Base-by-base conservation (phyloP, 2,113 vertebrate species). In the Philantomba maxwellii region DNA sequence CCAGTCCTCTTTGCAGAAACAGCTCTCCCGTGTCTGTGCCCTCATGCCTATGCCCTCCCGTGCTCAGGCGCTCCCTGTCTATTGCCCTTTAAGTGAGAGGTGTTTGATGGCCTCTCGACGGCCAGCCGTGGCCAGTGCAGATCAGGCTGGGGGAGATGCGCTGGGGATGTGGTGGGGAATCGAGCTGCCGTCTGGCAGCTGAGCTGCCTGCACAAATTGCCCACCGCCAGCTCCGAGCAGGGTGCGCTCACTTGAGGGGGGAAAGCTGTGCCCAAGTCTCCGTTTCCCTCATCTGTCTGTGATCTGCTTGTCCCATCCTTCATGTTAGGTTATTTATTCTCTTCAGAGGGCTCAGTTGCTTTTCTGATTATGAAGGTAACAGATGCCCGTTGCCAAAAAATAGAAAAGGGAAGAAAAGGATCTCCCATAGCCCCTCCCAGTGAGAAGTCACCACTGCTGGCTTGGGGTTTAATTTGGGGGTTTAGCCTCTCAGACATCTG, bases 41-140 rank as follows among this genome's bases (percentile, higher is more conserved):
- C 33, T 25, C 43, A 0, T 73, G 33, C 33, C 39, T 33, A 11
- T 43, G 58, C 70, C 51, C 51, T 28, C 49, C 0, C 26, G 12
- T 28, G 30, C 58, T 64, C 66, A 57, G 84, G 47, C 15, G 7
- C 57, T 83, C 43, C 78, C 6, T 3, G 45, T 57, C 39, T 30
- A 4, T 70, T 94, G 87, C 81, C 62, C 91, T 88, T 58, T 87
- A 96, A 97, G 89, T 96, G 66, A 96, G 95, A 97, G 86, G 49
- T 30, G 16, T 83, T 62, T 13, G 10, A 73, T 75, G 57, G 51
- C 84, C 89, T 96, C 91, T 83, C 62, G 39, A 96, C 16, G 19
- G 30, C 58, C 6, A 19, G 43, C 83, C 75, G 51, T 58, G 30
- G 75, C 33, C 45, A 6, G 57, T 33, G 30, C 21, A 11, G 1